phyloP scores from a whole-genome alignment of 2,113 vertebrate genomes.

The Ailurus styani region DNA sequence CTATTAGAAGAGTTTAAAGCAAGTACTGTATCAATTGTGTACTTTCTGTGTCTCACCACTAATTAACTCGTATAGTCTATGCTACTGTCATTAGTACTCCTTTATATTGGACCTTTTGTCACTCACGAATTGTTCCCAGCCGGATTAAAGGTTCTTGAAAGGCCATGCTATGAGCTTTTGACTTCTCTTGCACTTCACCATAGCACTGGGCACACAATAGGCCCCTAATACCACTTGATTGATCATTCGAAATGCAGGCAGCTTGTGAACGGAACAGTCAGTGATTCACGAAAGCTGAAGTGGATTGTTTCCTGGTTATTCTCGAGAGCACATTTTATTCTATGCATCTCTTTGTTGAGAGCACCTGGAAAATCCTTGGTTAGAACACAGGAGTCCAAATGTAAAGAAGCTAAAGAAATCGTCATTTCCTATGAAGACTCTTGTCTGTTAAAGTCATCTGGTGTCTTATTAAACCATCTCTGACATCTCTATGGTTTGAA shows the following conservation, averaged over 20 bases:
- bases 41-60: background rate
- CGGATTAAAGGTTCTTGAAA: background rate
- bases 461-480: background rate
- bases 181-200: background rate
- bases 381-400: background rate
- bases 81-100: background rate
- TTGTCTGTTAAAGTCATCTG: background rate
- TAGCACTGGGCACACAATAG: background rate
- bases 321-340: background rate
- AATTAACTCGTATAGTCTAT: background rate
- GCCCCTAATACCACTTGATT: background rate
- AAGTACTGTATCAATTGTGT: background rate
- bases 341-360: conserved; percentile 3
- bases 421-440: background rate
- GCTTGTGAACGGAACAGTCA: background rate
- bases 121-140: background rate
- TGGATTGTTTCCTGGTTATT: background rate
- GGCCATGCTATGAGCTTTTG: background rate
- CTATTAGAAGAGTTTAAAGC: background rate
- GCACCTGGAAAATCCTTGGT: background rate
- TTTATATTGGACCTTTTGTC: background rate
- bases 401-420: background rate
- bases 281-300: background rate
- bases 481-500: background rate
- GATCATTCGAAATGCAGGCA: background rate